phyloP scores from a whole-genome alignment of 2,888 invertebrate species.

The Hydriomena furcata region DNA sequence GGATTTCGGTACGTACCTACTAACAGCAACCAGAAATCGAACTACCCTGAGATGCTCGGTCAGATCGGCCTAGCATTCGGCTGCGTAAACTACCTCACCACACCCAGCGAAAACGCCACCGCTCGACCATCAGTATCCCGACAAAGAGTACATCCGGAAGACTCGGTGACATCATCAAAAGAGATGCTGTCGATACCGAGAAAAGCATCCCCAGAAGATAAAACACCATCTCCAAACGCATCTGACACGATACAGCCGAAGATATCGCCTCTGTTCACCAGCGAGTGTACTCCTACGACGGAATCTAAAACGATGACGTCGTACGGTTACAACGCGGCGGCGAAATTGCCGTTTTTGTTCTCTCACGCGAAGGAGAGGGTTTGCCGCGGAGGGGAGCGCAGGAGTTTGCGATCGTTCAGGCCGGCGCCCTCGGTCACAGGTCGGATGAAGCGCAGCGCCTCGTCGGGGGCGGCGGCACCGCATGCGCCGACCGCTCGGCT shows the following conservation, averaged over 20 bases:
- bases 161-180: slow-evolving; percentile 56
- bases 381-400: slow-evolving; percentile 49
- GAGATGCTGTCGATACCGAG: slow-evolving; percentile 62
- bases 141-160: slow-evolving; percentile 75
- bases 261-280: slow-evolving; percentile 71
- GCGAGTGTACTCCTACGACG: slow-evolving; percentile 66
- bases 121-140: slow-evolving; percentile 54
- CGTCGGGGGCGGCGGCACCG: slow-evolving; percentile 73
- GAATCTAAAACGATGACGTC: slow-evolving; percentile 75
- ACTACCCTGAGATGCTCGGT: slow-evolving; percentile 81
- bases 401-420: slow-evolving; percentile 58
- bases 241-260: slow-evolving; percentile 70
- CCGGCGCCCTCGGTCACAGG: slow-evolving; percentile 54
- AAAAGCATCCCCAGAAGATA: slow-evolving; percentile 68
- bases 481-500: slow-evolving; percentile 67
- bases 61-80: slow-evolving; percentile 81
- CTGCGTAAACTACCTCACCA: slow-evolving; percentile 78
- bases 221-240: slow-evolving; percentile 62
- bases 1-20: slow-evolving; percentile 54
- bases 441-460: slow-evolving; percentile 82
- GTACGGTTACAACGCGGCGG: slow-evolving; percentile 80
- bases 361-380: slow-evolving; percentile 63
- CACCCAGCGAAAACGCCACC: slow-evolving; percentile 54
- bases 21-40: slow-evolving; percentile 78
- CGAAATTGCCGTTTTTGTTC: slow-evolving; percentile 77